Percentiles rank a stretch among this genome's conserved stretches.
Evolutionary conservation across 1,140 invertebrate genomes (phyloP).

Genomic region (Cheumatopsyche charites): DNA sequence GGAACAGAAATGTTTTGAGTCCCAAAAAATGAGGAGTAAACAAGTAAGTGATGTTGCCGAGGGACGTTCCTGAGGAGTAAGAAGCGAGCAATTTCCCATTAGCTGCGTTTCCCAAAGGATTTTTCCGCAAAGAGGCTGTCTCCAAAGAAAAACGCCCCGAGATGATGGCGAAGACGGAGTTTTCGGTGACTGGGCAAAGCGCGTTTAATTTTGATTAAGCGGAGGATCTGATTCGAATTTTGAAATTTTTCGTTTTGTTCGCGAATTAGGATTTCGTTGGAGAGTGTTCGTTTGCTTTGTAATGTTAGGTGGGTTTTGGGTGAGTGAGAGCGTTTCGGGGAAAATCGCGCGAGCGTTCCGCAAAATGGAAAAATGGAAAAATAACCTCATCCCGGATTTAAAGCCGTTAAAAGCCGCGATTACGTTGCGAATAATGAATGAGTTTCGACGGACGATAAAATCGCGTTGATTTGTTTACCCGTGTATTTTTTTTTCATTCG

Average conservation of each 20-base stretch:
- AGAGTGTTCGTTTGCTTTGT: too few relatives aligned
- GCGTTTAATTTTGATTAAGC: slow-evolving; percentile 28
- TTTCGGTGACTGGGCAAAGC: slow-evolving; percentile 31
- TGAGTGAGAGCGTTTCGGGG: too few relatives aligned
- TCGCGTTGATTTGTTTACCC: slow-evolving; percentile 3
- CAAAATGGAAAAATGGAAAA: slow-evolving; percentile 1
- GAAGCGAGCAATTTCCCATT: slow-evolving; percentile 40
- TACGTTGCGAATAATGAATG: slow-evolving; percentile 24
- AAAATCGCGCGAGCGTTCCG: too few relatives aligned
- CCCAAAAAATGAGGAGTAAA: slow-evolving; percentile 39
- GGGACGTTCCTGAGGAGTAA: slow-evolving; percentile 12
- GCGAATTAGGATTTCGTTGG: too few relatives aligned
- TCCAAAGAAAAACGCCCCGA: slow-evolving; percentile 7
- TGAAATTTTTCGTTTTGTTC: slow-evolving; percentile 26
- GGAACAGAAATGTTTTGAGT: slow-evolving; percentile 38
- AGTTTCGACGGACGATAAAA: not conserved
- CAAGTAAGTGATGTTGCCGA: slow-evolving; percentile 41
- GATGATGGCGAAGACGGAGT: slow-evolving; percentile 24
- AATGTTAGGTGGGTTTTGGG: too few relatives aligned
- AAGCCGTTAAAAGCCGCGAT: slow-evolving; percentile 15
- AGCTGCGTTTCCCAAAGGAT: slow-evolving; percentile 34
- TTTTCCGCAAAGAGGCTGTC: slow-evolving; percentile 34
- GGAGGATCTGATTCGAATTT: slow-evolving; percentile 21
- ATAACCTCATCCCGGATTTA: slow-evolving; percentile 20
- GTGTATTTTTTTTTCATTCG: not conserved